These are phyloP conservation scores for Drosophila tropicalis DNA, from an alignment of 1,140 invertebrate species.

Conservation along the genomic window DNA sequence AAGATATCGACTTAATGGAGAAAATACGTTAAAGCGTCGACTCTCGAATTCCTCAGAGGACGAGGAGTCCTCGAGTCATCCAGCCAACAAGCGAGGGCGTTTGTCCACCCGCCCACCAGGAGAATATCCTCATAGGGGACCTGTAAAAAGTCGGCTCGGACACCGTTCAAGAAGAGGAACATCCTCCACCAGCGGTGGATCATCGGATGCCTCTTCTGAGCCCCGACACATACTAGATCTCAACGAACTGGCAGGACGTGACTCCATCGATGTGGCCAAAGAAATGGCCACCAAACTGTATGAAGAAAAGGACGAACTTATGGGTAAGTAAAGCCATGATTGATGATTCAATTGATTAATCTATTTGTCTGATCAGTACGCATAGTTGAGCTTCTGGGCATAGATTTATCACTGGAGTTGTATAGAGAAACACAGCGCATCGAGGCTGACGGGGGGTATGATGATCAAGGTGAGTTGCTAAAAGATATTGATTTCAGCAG, in stretches of 20 bases:
- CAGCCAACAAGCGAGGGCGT: constrained; percentile 64
- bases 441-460: constrained; percentile 91
- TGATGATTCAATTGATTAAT: constrained; percentile 9
- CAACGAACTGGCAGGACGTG: constrained; percentile 78
- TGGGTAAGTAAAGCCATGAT: constrained; percentile 85
- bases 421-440: constrained; percentile 91
- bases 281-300: constrained; percentile 89
- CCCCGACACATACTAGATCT: constrained; percentile 83
- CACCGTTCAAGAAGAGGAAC: constrained; percentile 55
- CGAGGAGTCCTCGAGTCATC: constrained; percentile 46
- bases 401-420: constrained; percentile 89
- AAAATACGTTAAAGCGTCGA: constrained; percentile 76
- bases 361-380: constrained; percentile 84
- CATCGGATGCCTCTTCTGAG: constrained; percentile 69
- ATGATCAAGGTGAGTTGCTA: constrained; percentile 87
- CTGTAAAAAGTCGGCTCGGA: constrained; percentile 52
- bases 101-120: constrained; percentile 34
- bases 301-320: constrained; percentile 88
- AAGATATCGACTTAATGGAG: constrained; percentile 68
- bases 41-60: constrained; percentile 75
- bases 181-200: constrained; percentile 63
- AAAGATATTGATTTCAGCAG: not conserved
- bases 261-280: constrained; percentile 86
- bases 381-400: constrained; percentile 89
- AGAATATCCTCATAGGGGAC: constrained; percentile 36